Conservation (phyloP, 2,888 invertebrate species). For the Tuberolachnus salignus region DNA sequence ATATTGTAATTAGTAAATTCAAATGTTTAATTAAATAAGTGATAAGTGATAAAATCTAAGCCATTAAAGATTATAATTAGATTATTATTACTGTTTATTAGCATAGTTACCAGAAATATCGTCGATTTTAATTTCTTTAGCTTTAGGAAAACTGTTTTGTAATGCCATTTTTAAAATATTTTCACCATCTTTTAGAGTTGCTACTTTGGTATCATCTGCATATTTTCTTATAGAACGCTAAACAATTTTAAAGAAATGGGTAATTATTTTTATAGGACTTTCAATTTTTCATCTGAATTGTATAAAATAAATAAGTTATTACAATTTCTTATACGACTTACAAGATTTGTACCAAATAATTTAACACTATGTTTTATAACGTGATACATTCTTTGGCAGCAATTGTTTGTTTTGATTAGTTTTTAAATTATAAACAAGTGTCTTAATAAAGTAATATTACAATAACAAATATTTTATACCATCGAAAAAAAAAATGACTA, state of each 20-base stretch:
- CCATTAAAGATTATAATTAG: background rate
- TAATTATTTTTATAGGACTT: background rate
- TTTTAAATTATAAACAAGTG: no score
- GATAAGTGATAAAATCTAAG: no score
- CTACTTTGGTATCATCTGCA: conserved; percentile 18
- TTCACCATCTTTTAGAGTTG: conserved; percentile 54
- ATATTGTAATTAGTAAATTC: no score
- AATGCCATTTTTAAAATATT: conserved; percentile 63
- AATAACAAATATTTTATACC: no score
- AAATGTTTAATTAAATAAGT: no score
- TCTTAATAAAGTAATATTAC: no score
- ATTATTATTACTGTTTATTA: background rate
- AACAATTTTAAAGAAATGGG: background rate
- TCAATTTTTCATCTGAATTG: background rate
- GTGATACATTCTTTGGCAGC: conserved; percentile 37
- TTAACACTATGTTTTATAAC: conserved; percentile 2
- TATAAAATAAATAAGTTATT: no score
- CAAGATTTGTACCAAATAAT: conserved; percentile 15
- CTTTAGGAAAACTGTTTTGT: conserved; percentile 67
- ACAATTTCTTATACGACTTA: conserved; percentile 2
- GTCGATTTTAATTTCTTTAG: conserved; percentile 70
- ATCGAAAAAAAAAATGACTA: no score
- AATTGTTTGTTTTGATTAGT: no score
- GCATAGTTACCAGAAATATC: conserved; percentile 70
- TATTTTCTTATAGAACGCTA: conserved; percentile 29